Conservation (phyloP, 92 coral and sea anemone genomes). For the Actinernus sp. region DNA sequence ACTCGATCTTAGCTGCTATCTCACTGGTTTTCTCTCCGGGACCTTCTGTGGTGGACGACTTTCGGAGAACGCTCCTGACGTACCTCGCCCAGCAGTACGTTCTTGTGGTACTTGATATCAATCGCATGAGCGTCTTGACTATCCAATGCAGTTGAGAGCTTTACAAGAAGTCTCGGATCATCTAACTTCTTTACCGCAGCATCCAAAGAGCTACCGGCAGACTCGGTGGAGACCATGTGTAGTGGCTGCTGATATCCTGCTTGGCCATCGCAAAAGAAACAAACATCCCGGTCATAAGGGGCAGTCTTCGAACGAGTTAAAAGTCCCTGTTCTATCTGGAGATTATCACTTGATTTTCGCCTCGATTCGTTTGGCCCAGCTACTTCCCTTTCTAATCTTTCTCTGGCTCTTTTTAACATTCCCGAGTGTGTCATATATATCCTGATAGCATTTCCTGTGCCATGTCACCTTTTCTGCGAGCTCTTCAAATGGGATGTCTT, state of each 20-base stretch:
- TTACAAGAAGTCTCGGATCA: constrained; percentile 31
- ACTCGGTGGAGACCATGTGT: constrained; percentile 24
- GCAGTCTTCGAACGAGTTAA: constrained; percentile 55
- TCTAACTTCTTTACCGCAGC: constrained; percentile 2
- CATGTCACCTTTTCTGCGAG: constrained; percentile 23
- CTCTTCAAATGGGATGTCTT: constrained; percentile 3
- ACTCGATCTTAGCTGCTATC: constrained; percentile 36
- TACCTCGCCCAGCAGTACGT: constrained; percentile 36
- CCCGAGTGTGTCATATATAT: constrained; percentile 32
- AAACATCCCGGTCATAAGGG: constrained; percentile 50
- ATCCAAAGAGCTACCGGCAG: no score
- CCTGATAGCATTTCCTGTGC: constrained; percentile 48
- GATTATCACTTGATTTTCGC: constrained; percentile 27
- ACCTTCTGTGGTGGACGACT: constrained; percentile 3
- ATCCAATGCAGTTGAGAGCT: constrained; percentile 47
- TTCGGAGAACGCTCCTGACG: constrained; percentile 25
- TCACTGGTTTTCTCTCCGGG: not conserved
- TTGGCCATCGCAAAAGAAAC: constrained; percentile 52
- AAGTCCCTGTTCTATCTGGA: constrained; percentile 3
- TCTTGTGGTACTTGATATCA: constrained; percentile 66
- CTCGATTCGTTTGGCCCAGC: constrained; percentile 26
- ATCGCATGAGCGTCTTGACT: constrained; percentile 58
- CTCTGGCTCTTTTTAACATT: constrained; percentile 34
- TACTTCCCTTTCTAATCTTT: constrained; percentile 26
- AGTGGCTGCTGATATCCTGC: constrained; percentile 37